Conservation (phyloP, 2,888 invertebrate genomes). For the Acrocyrtus sp. region DNA sequence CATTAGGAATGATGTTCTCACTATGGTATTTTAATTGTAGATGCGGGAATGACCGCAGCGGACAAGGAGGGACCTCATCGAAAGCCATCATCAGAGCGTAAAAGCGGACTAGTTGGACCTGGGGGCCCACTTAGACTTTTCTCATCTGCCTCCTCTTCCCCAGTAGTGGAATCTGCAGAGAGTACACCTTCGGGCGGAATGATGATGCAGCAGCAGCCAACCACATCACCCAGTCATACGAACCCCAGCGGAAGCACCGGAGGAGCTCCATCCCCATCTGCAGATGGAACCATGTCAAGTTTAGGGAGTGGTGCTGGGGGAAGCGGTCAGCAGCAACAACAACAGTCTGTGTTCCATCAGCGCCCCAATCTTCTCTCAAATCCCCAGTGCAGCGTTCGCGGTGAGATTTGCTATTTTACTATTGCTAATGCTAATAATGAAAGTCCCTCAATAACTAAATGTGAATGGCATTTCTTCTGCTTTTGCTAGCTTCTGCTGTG, state of each 20-base stretch:
- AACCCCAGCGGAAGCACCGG: neutral
- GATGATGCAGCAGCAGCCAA: constrained; percentile 11
- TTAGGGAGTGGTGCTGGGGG: neutral
- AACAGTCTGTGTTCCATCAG: constrained; percentile 26
- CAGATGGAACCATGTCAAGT: neutral
- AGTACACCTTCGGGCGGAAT: constrained; percentile 12
- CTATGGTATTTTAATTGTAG: constrained; percentile 22
- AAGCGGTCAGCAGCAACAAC: neutral
- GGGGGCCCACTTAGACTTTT: constrained; percentile 12
- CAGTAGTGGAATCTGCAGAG: constrained; percentile 7
- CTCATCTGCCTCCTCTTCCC: neutral
- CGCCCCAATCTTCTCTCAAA: constrained; percentile 52
- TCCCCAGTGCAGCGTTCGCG: constrained; percentile 78
- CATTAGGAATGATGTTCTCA: neutral
- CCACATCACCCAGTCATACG: constrained; percentile 3
- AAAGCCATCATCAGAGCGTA: constrained; percentile 44
- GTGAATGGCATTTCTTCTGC: constrained; percentile 62
- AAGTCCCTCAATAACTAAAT: too few relatives aligned
- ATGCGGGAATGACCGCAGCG: constrained; percentile 61
- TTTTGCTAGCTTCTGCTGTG: constrained; percentile 87
- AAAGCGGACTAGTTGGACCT: constrained; percentile 16
- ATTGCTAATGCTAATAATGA: too few relatives aligned
- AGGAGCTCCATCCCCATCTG: neutral
- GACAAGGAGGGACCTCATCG: constrained; percentile 56
- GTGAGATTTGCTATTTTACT: too few relatives aligned